These are phyloP conservation scores for Augiades crinisus DNA, from an alignment of 2,888 invertebrate species.

Conservation along the genomic window DNA sequence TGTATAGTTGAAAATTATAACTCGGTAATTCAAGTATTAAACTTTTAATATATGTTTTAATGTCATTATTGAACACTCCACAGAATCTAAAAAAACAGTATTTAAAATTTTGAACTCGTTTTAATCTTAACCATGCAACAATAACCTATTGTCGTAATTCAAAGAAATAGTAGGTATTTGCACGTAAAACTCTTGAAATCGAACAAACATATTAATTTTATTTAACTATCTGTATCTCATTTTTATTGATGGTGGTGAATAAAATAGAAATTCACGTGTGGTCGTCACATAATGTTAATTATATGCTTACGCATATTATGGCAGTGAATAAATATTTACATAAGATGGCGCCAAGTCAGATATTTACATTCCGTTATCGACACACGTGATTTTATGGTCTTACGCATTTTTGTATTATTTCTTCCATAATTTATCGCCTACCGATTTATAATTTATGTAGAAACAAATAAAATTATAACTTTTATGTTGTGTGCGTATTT, in stretches of 20 bases:
- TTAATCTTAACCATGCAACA: too few relatives aligned
- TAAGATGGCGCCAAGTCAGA: constrained; percentile 12
- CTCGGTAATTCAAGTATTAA: too few relatives aligned
- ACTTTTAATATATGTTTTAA: too few relatives aligned
- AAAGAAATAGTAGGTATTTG: too few relatives aligned
- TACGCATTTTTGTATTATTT: constrained; percentile 6
- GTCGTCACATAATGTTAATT: not conserved
- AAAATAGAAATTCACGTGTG: not conserved
- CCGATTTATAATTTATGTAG: not conserved
- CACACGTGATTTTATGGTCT: constrained; percentile 15
- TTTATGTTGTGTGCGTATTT: not conserved
- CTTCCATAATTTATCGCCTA: not conserved
- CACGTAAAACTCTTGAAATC: too few relatives aligned
- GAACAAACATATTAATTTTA: too few relatives aligned
- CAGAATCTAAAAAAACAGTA: too few relatives aligned
- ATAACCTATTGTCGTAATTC: too few relatives aligned
- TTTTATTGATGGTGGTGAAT: not conserved
- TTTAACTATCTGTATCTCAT: too few relatives aligned
- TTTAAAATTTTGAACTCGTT: too few relatives aligned
- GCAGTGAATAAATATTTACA: constrained; percentile 2
- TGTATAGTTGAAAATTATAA: too few relatives aligned
- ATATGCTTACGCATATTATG: constrained; percentile 1
- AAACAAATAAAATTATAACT: not conserved
- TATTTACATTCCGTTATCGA: not conserved
- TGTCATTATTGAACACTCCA: too few relatives aligned